Evolutionary conservation across 2,113 vertebrate species (phyloP), one percentile per base, ranked within the genome.

Genomic region (Xerus inauris): DNA sequence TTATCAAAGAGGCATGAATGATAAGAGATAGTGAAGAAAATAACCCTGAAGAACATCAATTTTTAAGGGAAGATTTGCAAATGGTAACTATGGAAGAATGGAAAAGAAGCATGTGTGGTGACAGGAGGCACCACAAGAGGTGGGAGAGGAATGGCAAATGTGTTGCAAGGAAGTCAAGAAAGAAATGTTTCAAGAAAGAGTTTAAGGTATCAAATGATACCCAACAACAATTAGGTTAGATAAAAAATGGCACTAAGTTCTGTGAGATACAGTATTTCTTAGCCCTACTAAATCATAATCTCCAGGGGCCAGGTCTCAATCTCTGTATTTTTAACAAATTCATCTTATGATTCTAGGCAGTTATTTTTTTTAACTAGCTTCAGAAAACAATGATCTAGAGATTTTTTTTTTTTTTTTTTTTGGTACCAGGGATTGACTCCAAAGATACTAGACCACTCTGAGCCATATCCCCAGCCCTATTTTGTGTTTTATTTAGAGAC

Each of bases 61-160:
- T 83, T 26, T 94, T 72, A 14, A 87, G 79, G 73, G 45, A 96
- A 92, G 20, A 64, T 45, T 71, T 94, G 69, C 75, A 42, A 90
- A 87, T 83, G 30, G 26, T 7, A 4, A 59, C 84, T 28, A 85
- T n/a, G 42, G 40, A 67, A 90, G 38, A 89, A 64, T 2, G 40
- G 65, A 45, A 35, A 72, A 79, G 40, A 81, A 64, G 0, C 10
- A 13, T 38, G 24, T 45, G 57, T 17, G 14, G 28, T 57, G 28
- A 86, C 45, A 87, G 64, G 45, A 28, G 45, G 24, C 1, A 26
- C 28, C 13, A 45, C 6, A 4, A 6, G 42, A 24, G 8, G 22
- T 32, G 1, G 26, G 17, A 72, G n/a, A 45, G 65, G n/a, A 45
- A 57, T 57, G 57, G 35, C 40, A 67, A 40, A 71, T 35, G 40